Conservation (phyloP, 92 coral and sea anemone species). For the Epizoanthus ramosus region DNA sequence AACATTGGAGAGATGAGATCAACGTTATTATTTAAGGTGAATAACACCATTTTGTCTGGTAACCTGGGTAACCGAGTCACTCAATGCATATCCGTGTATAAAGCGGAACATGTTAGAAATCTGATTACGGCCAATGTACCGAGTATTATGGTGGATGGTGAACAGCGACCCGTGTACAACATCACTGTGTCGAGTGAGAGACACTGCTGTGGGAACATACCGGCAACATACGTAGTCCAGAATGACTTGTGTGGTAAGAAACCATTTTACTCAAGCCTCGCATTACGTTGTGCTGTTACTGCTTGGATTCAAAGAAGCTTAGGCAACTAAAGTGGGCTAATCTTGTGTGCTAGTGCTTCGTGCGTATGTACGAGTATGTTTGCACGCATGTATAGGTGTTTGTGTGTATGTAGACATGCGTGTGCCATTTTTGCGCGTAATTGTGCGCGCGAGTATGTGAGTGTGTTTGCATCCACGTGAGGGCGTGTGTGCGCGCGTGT, state of each 20-base stretch:
- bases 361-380: neutral
- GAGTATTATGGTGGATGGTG: conserved; percentile 6
- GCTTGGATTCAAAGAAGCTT: neutral
- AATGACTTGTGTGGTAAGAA: conserved; percentile 33
- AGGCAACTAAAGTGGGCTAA: neutral
- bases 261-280: neutral
- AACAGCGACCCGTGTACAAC: neutral
- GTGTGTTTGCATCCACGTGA: neutral
- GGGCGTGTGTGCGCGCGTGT: neutral
- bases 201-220: conserved; percentile 6
- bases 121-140: conserved; percentile 2
- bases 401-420: too few relatives aligned
- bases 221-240: neutral
- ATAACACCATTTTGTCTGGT: neutral
- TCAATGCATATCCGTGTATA: conserved; percentile 12
- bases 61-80: neutral
- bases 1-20: conserved; percentile 23
- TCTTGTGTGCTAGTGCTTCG: neutral
- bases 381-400: neutral
- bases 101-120: neutral
- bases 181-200: neutral
- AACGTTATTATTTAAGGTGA: conserved; percentile 4
- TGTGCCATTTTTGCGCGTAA: too few relatives aligned
- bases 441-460: neutral
- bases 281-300: neutral